Percentiles rank a stretch among this genome's conserved stretches.
Conservation (phyloP, 1,140 invertebrate genomes). For the Metopolophium dirhodum region DNA sequence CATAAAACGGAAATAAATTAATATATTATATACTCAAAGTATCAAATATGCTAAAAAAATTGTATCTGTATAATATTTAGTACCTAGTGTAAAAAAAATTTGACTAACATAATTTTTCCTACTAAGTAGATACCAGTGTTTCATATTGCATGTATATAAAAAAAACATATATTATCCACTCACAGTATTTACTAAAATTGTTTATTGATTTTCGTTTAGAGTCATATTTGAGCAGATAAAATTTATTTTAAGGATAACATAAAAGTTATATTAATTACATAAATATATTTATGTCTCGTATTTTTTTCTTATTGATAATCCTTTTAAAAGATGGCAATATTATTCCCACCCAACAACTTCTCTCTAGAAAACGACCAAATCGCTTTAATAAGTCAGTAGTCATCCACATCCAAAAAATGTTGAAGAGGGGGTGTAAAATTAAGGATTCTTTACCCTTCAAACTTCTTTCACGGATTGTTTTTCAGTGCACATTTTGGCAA, state of each 20-base stretch:
- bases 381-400: not conserved
- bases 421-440: not conserved
- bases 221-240: too few relatives aligned
- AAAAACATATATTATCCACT: not conserved
- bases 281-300: not conserved
- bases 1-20: not conserved
- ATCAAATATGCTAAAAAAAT: not conserved
- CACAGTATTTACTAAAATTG: too few relatives aligned
- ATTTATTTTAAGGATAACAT: not conserved
- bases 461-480: conserved; percentile 49
- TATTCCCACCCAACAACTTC: not conserved
- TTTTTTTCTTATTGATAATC: conserved; percentile 28
- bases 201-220: not conserved
- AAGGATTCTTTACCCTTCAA: conserved; percentile 41
- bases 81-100: too few relatives aligned
- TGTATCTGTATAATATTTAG: not conserved
- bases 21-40: not conserved
- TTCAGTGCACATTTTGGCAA: conserved; percentile 56
- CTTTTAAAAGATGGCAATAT: conserved; percentile 18
- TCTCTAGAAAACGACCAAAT: not conserved
- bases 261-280: not conserved
- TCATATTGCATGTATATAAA: not conserved
- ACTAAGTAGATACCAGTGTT: too few relatives aligned
- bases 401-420: not conserved
- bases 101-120: too few relatives aligned